Evolutionary conservation across 2,888 invertebrate genomes (phyloP).

Genomic region (Ormia ochracea): DNA sequence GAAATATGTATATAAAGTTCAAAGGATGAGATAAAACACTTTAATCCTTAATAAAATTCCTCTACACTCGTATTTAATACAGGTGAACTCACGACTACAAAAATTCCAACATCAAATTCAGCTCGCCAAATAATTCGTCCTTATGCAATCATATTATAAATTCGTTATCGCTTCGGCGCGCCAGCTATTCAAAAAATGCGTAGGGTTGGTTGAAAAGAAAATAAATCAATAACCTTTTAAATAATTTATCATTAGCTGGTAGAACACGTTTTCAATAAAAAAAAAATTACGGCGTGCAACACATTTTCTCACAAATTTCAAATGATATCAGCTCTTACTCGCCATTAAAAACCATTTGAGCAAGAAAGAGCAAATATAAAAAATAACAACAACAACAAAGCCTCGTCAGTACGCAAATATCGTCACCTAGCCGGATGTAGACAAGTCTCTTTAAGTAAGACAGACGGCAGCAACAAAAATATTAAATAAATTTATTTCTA

Average conservation of each 20-base stretch:
- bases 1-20: too few relatives aligned
- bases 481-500: background rate
- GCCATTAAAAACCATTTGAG: background rate
- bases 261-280: conserved; percentile 18
- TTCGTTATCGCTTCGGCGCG: too few relatives aligned
- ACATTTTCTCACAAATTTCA: conserved; percentile 34
- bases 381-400: conserved; percentile 16
- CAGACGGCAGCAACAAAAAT: background rate
- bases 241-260: background rate
- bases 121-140: too few relatives aligned
- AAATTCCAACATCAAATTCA: too few relatives aligned
- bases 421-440: conserved; percentile 56
- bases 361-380: background rate
- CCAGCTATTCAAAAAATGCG: too few relatives aligned
- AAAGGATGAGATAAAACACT: too few relatives aligned
- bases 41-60: too few relatives aligned
- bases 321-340: conserved; percentile 22
- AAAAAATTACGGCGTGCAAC: background rate
- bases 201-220: too few relatives aligned
- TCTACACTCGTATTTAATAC: too few relatives aligned
- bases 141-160: too few relatives aligned
- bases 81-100: too few relatives aligned
- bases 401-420: conserved; percentile 51
- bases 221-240: background rate
- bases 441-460: conserved; percentile 4